Evolutionary conservation across 2,888 invertebrate species (phyloP), one percentile per base, ranked within the genome.

Genomic region (Hemaris fuciformis): DNA sequence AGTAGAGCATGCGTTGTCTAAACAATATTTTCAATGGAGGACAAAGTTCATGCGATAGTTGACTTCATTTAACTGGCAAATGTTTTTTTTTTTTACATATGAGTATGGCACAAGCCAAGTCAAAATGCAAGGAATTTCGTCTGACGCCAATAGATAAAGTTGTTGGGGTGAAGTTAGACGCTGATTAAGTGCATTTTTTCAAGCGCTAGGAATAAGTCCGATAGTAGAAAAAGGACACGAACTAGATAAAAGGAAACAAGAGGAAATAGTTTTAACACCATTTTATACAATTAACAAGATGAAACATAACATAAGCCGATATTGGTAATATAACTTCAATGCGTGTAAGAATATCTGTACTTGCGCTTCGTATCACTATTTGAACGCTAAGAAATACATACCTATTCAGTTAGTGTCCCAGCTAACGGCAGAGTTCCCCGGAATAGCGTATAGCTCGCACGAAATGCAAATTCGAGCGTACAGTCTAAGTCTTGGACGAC

Each of bases 351-450:
- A 27, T 7, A 60, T 25, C 25, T 22, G 4, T 27, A 15, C 15
- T 22, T n/a, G 34, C 10, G 46, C 34, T 46, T 46, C 23, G 22
- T 59, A 34, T 57, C 53, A 53, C 53, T 31, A 53, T 56, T 27
- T 18, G 27, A 27, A 56, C n/a, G 22, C 42, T 61, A 72, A 74
- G 68, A 73, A 69, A 71, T 72, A 72, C 67, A 71, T 72, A 72
- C 71, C 73, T 77, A 78, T 76, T 75, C 76, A 75, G 79, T 80
- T 77, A 76, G 75, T 77, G 80, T 81, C 79, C 80, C 74, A 75
- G 75, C 69, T 57, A 58, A 63, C 38, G 70, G 72, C 25, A 69
- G 73, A 76, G 74, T 74, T 76, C 72, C 68, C 73, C 71, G 65
- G 72, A 75, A 72, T 73, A 73, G 70, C 71, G 66, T 70, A 62